Conservation (phyloP, 2,888 invertebrate genomes). For the Electrophaes corylata region DNA sequence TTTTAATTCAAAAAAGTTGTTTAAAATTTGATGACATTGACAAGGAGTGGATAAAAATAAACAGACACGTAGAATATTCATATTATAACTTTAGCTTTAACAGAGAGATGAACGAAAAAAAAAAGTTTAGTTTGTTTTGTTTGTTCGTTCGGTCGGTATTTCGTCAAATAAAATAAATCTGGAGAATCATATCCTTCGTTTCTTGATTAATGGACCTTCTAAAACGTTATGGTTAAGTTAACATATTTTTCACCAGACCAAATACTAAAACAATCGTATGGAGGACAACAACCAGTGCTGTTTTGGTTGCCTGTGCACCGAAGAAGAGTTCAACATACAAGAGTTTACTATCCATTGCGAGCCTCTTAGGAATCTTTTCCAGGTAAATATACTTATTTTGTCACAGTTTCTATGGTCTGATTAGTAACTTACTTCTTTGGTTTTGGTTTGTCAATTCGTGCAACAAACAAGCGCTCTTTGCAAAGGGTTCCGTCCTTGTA, state of each 20-base stretch:
- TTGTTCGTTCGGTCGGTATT: no score
- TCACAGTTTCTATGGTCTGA: not conserved
- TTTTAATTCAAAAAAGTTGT: no score
- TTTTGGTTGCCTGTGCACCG: conserved; percentile 56
- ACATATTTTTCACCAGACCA: not conserved
- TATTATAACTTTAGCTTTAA: no score
- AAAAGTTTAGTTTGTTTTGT: no score
- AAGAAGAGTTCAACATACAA: conserved; percentile 47
- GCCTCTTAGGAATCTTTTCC: conserved; percentile 57
- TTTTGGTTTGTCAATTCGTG: not conserved
- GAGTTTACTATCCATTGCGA: conserved; percentile 50
- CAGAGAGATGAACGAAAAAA: no score
- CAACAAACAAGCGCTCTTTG: not conserved
- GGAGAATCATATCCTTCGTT: no score
- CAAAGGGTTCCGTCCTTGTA: not conserved
- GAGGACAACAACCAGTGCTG: conserved; percentile 46
- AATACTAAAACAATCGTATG: not conserved
- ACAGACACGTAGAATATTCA: no score
- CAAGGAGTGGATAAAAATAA: no score
- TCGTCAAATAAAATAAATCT: no score
- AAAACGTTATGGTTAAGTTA: no score
- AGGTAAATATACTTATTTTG: conserved; percentile 48
- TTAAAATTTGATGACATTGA: no score
- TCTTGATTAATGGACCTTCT: no score
- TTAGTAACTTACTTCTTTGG: not conserved